Evolutionary conservation across 2,113 vertebrate genomes (phyloP).

Genomic region (Anthoscopus minutus): DNA sequence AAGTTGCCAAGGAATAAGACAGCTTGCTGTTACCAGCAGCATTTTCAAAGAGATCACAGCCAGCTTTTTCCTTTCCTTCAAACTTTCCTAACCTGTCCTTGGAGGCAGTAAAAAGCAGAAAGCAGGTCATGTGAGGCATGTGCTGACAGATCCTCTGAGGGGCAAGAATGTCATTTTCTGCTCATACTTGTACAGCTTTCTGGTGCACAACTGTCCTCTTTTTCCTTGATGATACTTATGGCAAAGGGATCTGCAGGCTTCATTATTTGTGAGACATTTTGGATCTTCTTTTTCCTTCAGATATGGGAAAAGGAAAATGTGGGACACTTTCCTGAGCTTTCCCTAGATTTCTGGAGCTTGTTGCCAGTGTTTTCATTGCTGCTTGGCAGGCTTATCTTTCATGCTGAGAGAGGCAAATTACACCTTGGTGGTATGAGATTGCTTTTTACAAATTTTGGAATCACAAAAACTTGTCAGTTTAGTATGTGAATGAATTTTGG

Average conservation of each 20-base stretch:
- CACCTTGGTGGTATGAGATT: not conserved
- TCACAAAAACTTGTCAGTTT: not conserved
- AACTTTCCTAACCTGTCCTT: not conserved
- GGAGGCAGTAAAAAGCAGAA: not conserved
- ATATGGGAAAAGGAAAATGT: not conserved
- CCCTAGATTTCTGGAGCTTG: not conserved
- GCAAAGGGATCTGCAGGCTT: not conserved
- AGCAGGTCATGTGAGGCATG: not conserved
- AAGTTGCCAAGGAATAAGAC: not conserved
- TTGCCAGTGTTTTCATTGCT: not conserved
- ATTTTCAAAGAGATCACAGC: not conserved
- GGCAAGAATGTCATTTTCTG: not conserved
- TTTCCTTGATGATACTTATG: not conserved
- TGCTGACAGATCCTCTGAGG: not conserved
- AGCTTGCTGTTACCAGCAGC: not conserved
- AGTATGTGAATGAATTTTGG: not conserved
- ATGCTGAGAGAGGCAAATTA: not conserved
- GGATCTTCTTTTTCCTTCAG: not conserved
- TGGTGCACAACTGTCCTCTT: not conserved
- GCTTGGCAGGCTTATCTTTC: not conserved
- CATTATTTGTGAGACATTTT: not conserved
- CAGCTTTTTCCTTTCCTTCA: not conserved
- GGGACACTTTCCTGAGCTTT: not conserved
- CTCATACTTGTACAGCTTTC: fast-evolving
- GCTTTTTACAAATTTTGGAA: not conserved